A percentile compares a stretch with the other conserved stretches of the same genome.
Evolutionary conservation across 1,140 invertebrate genomes (phyloP).

Genomic region (Neodiprion pinetum): DNA sequence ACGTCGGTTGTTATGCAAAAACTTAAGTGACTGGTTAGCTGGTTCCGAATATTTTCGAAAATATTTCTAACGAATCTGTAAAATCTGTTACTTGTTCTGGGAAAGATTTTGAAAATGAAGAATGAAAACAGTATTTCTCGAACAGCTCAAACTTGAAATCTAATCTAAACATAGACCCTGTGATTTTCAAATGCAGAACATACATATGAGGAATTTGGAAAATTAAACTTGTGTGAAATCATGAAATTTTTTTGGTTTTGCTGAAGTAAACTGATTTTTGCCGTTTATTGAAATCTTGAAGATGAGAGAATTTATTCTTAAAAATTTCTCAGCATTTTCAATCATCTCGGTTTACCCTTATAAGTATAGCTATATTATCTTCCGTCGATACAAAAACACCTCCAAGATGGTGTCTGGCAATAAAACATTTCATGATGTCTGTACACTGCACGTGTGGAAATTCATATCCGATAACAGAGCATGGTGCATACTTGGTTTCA

Average conservation of each 20-base stretch:
- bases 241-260: constrained; percentile 43
- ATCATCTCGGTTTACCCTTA: background rate
- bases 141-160: too few species aligned
- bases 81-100: too few species aligned
- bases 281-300: constrained; percentile 42
- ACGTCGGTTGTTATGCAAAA: too few species aligned
- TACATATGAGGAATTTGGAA: constrained; percentile 46
- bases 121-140: too few species aligned
- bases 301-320: constrained; percentile 39
- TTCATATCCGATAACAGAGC: background rate
- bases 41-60: too few species aligned
- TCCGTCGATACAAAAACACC: background rate
- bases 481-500: background rate
- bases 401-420: background rate
- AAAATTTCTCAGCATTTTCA: constrained; percentile 32
- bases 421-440: background rate
- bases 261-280: constrained; percentile 52
- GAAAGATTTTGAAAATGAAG: too few species aligned
- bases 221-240: constrained; percentile 39
- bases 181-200: constrained; percentile 43
- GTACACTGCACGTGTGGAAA: background rate
- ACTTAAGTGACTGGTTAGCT: too few species aligned
- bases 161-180: background rate
- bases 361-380: background rate
- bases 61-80: too few species aligned